Percentiles rank a stretch among this genome's conserved stretches.
Evolutionary conservation across 2,113 vertebrate genomes (phyloP).

Genomic region (Colossoma macropomum): DNA sequence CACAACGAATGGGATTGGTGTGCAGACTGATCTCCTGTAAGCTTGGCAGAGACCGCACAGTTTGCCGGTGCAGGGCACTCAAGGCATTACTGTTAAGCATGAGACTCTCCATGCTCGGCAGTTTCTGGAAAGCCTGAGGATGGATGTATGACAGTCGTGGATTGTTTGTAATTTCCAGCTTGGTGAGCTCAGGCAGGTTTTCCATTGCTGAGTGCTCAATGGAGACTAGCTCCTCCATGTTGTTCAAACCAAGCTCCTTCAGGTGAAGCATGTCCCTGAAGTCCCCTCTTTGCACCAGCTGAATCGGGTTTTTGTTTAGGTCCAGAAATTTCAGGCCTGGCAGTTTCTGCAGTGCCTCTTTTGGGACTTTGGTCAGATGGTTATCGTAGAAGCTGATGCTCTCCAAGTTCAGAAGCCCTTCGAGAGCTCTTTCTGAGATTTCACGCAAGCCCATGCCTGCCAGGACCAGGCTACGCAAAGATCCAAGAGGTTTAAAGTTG

Average conservation of each 20-base stretch:
- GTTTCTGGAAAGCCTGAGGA: conserved; percentile 87
- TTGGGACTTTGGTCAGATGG: conserved; percentile 89
- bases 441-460: conserved; percentile 97
- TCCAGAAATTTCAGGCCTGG: conserved; percentile 96
- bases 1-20: conserved; percentile 93
- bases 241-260: conserved; percentile 96
- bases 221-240: conserved; percentile 94
- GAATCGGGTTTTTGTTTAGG: conserved; percentile 97
- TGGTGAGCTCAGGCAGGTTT: conserved; percentile 95
- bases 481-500: conserved; percentile 92
- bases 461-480: conserved; percentile 91
- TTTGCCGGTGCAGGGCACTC: conserved; percentile 90
- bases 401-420: conserved; percentile 93
- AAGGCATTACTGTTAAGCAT: conserved; percentile 98
- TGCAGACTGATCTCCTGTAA: conserved; percentile 96
- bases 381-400: conserved; percentile 98
- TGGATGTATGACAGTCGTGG: conserved; percentile 94
- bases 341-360: conserved; percentile 91
- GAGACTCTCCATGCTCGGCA: conserved; percentile 91
- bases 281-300: conserved; percentile 94
- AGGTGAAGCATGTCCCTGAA: conserved; percentile 93
- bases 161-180: conserved; percentile 96
- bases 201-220: conserved; percentile 92
- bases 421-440: conserved; percentile 89
- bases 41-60: conserved; percentile 87